phyloP scores from a whole-genome alignment of 2,888 invertebrate genomes.

The Octonoba sinensis region DNA sequence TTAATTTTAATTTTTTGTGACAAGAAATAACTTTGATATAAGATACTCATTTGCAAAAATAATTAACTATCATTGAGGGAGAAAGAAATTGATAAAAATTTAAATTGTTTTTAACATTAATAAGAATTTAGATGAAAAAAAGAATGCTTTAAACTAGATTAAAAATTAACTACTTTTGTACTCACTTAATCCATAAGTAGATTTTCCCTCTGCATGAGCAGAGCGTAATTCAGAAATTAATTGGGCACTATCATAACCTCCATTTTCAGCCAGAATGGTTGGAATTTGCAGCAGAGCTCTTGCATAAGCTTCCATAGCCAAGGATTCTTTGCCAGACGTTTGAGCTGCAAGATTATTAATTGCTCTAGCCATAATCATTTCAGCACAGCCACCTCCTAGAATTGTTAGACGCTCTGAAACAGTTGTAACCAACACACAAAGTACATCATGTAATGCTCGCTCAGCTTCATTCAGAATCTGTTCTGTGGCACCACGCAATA shows the following conservation, averaged over 20 bases:
- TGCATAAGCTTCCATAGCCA: slow-evolving; percentile 96
- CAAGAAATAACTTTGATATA: neutral
- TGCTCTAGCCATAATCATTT: slow-evolving; percentile 97
- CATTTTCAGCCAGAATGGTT: slow-evolving; percentile 97
- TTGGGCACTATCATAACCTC: slow-evolving; percentile 97
- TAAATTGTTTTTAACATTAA: neutral
- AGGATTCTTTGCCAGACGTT: slow-evolving; percentile 96
- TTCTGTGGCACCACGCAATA: slow-evolving; percentile 97
- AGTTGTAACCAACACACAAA: slow-evolving; percentile 95
- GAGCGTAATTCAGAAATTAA: slow-evolving; percentile 92
- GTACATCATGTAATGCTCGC: slow-evolving; percentile 96
- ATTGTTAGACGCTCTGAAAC: slow-evolving; percentile 93
- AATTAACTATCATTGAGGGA: neutral
- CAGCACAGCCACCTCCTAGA: slow-evolving; percentile 92
- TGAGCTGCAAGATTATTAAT: slow-evolving; percentile 85
- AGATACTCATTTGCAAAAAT: neutral
- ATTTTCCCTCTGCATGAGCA: slow-evolving; percentile 85
- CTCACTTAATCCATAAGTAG: slow-evolving; percentile 83
- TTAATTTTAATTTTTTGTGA: neutral
- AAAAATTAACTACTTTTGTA: slow-evolving; percentile 45
- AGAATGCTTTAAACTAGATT: neutral
- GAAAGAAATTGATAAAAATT: neutral
- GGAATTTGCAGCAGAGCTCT: slow-evolving; percentile 87
- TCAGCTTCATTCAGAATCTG: slow-evolving; percentile 99
- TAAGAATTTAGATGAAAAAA: neutral